phyloP scores from a whole-genome alignment of 2,797 vertebrate species.

The Hoplostethus atlanticus region DNA sequence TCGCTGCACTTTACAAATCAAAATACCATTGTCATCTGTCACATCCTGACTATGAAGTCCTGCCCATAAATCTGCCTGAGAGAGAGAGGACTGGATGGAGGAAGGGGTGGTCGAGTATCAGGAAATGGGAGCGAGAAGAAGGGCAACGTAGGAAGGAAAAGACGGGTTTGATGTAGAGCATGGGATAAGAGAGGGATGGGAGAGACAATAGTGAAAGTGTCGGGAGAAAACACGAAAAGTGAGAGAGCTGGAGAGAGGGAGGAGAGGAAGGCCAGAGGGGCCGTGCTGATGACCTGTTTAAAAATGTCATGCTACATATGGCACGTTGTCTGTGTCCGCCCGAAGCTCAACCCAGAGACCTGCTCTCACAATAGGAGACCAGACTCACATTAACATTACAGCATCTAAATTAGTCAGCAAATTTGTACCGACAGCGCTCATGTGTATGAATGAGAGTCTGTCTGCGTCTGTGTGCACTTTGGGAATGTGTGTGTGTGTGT shows the following conservation, averaged over 20 bases:
- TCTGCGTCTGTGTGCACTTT: constrained; percentile 27
- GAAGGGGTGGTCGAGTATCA: too few relatives aligned
- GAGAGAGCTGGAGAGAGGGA: constrained; percentile 7
- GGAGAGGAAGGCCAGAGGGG: not conserved
- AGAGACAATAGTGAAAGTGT: not conserved
- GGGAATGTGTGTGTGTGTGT: constrained; percentile 2
- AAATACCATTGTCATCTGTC: constrained; percentile 54
- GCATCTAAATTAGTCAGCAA: constrained; percentile 73
- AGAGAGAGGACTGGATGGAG: not conserved
- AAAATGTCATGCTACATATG: constrained; percentile 54
- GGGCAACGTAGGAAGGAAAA: not conserved
- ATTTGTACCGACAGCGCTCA: constrained; percentile 55
- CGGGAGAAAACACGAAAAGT: not conserved
- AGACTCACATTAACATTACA: constrained; percentile 57
- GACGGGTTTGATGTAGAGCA: not conserved
- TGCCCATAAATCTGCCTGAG: constrained; percentile 33
- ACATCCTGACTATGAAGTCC: constrained; percentile 30
- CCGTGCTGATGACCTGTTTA: constrained; percentile 48
- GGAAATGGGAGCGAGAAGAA: not conserved
- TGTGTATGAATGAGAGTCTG: constrained; percentile 69
- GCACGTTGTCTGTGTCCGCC: constrained; percentile 19
- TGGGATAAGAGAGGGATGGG: not conserved
- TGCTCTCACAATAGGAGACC: constrained; percentile 28
- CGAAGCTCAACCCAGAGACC: constrained; percentile 35
- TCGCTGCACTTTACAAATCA: constrained; percentile 49